These are phyloP conservation scores for Onthophagus taurus DNA, from an alignment of 1,140 invertebrate genomes.

Conservation along the genomic window DNA sequence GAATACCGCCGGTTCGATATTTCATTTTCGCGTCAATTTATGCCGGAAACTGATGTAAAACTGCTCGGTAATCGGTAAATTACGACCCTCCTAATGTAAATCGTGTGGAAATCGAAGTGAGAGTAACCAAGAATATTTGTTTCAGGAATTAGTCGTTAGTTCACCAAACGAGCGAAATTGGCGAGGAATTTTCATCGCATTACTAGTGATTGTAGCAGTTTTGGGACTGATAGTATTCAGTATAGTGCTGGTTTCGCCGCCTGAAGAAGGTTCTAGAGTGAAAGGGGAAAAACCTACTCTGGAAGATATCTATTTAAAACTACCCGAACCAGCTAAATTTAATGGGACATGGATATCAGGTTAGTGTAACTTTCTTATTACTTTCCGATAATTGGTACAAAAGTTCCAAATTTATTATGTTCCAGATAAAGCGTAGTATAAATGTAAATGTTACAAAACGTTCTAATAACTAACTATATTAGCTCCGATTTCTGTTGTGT, in stretches of 20 bases:
- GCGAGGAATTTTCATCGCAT: slow-evolving; percentile 81
- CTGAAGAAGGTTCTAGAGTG: slow-evolving; percentile 56
- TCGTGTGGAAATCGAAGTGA: too few relatives aligned
- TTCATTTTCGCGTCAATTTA: too few relatives aligned
- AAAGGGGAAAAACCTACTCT: slow-evolving; percentile 55
- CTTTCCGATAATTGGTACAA: too few relatives aligned
- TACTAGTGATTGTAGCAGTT: slow-evolving; percentile 78
- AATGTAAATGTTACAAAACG: too few relatives aligned
- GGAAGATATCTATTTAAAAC: slow-evolving; percentile 53
- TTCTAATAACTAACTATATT: too few relatives aligned
- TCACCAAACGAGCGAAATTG: slow-evolving; percentile 79
- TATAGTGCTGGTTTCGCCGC: slow-evolving; percentile 72
- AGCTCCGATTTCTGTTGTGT: too few relatives aligned
- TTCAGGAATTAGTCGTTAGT: slow-evolving; percentile 68
- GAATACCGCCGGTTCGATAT: too few relatives aligned
- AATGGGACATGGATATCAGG: slow-evolving; percentile 77
- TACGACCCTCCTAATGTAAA: too few relatives aligned
- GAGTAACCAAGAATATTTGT: too few relatives aligned
- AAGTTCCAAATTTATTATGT: too few relatives aligned
- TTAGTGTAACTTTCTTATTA: slow-evolving; percentile 41
- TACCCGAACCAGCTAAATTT: slow-evolving; percentile 51
- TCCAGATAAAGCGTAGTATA: too few relatives aligned
- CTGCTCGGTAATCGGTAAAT: neutral
- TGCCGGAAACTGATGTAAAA: too few relatives aligned
- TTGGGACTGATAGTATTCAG: slow-evolving; percentile 78